Conservation (phyloP, 1,140 invertebrate species). For the Meloidogyne floridensis region DNA sequence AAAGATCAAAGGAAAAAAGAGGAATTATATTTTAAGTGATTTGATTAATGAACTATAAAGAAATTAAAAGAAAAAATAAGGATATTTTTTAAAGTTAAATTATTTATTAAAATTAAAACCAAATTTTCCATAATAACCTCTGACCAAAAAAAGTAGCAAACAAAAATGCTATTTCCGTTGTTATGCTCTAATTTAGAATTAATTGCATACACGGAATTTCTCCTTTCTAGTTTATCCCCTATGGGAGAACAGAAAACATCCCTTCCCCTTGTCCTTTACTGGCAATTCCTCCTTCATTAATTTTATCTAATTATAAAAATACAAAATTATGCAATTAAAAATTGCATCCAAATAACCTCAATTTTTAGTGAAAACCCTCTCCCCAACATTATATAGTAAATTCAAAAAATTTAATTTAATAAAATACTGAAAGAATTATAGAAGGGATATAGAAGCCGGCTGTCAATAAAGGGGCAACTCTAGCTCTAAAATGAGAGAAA, state of each 20-base stretch:
- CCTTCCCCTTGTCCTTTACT: not conserved
- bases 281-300: slow-evolving; percentile 4
- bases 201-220: slow-evolving; percentile 6
- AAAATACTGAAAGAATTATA: too few species aligned
- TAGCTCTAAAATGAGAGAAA: too few species aligned
- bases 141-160: not conserved
- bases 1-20: not conserved
- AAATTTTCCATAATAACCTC: not conserved
- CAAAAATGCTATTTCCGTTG: not conserved
- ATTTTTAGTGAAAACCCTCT: too few species aligned
- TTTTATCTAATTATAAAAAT: not conserved
- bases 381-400: too few species aligned
- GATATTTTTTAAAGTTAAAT: not conserved
- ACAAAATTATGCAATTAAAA: not conserved
- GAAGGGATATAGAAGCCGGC: too few species aligned
- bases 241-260: not conserved
- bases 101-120: not conserved
- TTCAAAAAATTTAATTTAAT: too few species aligned
- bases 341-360: too few species aligned
- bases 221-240: not conserved
- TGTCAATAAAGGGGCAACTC: too few species aligned
- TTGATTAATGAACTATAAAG: not conserved
- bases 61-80: not conserved
- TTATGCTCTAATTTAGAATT: slow-evolving; percentile 3
- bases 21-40: not conserved